Base-by-base conservation (phyloP, 2,797 vertebrate species). In the Rhinogobio ventralis region DNA sequence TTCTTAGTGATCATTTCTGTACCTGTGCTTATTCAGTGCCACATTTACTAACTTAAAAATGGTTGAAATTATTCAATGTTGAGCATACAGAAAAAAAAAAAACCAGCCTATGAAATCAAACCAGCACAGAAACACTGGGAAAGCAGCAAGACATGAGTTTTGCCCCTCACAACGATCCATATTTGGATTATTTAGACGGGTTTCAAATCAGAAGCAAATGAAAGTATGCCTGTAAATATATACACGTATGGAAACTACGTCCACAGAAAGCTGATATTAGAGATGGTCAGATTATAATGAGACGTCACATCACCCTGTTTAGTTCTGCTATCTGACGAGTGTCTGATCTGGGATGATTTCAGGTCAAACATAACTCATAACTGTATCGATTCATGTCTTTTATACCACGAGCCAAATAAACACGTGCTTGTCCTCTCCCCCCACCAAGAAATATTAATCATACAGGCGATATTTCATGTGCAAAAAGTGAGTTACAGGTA, bases 381-480 rank as follows among this genome's bases (percentile, higher is more conserved):
- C 39, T 42, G 39, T 9, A 2, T 9, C 39, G 39, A 6, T 51
- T 15, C 11, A 17, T 39, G n/a, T 9, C 15, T 9, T 17, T 69
- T 15, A 7, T 0, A 74, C 3, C 25, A 8, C 30, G 5, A 13
- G 7, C 36, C 51, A 53, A 11, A 25, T 20, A 1, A 55, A 55
- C 19, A 42, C 2, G 23, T 33, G 45, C 42, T 69, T 20, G 19
- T 49, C 30, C 14, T 7, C 23, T 69, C 23, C 62, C 55, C 30
- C 25, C 45, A 20, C 25, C 0, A 8, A 19, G 11, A 67, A 30
- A 33, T 51, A 33, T 42, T 17, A 20, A 14, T 20, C 66, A 39
- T 69, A 68, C 66, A 42, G 49, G 33, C 28, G 79, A 42, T 69
- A 28, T 69, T 80, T 39, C 11, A 30, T 5, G 76, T 30, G 76